phyloP scores from a whole-genome alignment of 2,797 vertebrate genomes.

The Alexandromys oeconomus region DNA sequence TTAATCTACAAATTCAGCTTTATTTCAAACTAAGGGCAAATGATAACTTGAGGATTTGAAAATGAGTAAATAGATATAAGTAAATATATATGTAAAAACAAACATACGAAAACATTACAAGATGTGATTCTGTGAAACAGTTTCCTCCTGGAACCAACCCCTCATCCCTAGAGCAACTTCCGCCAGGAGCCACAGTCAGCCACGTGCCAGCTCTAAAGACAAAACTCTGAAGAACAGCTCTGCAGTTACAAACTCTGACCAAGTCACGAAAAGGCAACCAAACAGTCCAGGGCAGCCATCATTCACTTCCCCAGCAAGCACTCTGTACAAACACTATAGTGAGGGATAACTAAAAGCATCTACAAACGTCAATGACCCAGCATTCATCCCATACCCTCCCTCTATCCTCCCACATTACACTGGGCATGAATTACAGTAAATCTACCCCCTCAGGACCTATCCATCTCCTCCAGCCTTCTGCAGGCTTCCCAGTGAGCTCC shows the following conservation, averaged over 20 bases:
- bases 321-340: too few species aligned
- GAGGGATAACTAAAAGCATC: too few species aligned
- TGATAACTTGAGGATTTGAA: not conserved
- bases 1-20: conserved; percentile 7
- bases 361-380: not conserved
- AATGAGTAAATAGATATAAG: not conserved
- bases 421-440: not conserved
- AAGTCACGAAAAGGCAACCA: not conserved
- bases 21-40: not conserved
- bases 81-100: not conserved
- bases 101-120: not conserved
- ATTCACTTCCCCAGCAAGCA: not conserved
- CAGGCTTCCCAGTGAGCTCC: not conserved
- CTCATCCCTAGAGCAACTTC: not conserved
- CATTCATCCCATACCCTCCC: not conserved
- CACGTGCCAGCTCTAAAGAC: not conserved
- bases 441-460: not conserved
- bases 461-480: not conserved
- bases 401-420: not conserved
- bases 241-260: not conserved
- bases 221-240: not conserved
- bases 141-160: not conserved
- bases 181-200: not conserved
- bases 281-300: not conserved
- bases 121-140: not conserved